Percentiles rank a stretch among this genome's conserved stretches.
phyloP scores from a whole-genome alignment of 2,888 invertebrate species.

The Pinctada fucata region DNA sequence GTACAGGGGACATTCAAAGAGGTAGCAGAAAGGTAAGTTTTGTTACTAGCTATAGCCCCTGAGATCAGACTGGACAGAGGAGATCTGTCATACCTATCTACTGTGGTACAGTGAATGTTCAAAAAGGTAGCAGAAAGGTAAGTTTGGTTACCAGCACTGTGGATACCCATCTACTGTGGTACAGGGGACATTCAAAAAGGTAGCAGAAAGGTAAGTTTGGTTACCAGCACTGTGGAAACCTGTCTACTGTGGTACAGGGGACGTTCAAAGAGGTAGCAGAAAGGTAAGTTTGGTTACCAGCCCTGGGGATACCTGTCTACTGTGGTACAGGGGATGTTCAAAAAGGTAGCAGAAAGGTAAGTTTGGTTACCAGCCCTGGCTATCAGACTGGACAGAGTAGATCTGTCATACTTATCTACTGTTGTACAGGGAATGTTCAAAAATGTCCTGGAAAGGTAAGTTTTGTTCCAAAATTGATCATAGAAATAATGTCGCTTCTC shows the following conservation, averaged over 20 bases:
- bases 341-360: conserved; percentile 86
- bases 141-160: conserved; percentile 76
- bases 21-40: conserved; percentile 86
- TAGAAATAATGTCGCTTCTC: no score
- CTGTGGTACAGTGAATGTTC: conserved; percentile 89
- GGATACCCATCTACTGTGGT: conserved; percentile 95
- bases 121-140: conserved; percentile 84
- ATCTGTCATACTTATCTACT: conserved; percentile 95
- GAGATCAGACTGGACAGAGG: conserved; percentile 95
- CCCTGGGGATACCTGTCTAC: conserved; percentile 95
- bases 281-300: conserved; percentile 87
- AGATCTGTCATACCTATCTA: conserved; percentile 96
- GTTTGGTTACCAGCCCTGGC: conserved; percentile 93
- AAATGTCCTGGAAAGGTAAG: conserved; percentile 84
- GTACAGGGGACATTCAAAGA: conserved; percentile 88
- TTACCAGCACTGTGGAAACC: conserved; percentile 91
- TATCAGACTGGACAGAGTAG: conserved; percentile 97
- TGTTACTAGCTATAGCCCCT: no score
- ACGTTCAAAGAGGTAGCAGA: conserved; percentile 88
- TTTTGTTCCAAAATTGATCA: conserved; percentile 18
- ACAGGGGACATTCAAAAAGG: conserved; percentile 86
- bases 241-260: conserved; percentile 90
- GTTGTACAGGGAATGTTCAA: conserved; percentile 89
- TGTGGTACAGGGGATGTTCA: conserved; percentile 89
- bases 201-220: conserved; percentile 91